phyloP scores from a whole-genome alignment of 2,797 vertebrate genomes.

The Microctenopoma steveboyesi region DNA sequence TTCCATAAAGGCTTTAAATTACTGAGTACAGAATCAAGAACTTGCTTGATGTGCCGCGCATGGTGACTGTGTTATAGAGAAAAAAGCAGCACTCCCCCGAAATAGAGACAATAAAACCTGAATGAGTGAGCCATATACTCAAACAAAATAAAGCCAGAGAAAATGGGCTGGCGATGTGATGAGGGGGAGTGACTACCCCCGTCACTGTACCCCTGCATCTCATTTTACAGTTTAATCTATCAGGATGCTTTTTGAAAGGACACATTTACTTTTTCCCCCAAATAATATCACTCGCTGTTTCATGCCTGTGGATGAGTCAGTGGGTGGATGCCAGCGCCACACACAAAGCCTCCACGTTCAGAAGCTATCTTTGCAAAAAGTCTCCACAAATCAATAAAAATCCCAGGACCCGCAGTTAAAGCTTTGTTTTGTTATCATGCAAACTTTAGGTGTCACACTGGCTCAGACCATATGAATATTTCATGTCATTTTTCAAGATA shows the following conservation, averaged over 20 bases:
- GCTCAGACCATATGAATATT: constrained; percentile 69
- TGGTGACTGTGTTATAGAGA: constrained; percentile 92
- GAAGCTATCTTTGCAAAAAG: constrained; percentile 31
- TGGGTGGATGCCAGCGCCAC: constrained; percentile 56
- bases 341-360: constrained; percentile 63
- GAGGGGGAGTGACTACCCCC: constrained; percentile 45
- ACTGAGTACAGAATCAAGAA: constrained; percentile 98
- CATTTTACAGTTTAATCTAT: constrained; percentile 75
- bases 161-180: constrained; percentile 75
- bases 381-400: constrained; percentile 44
- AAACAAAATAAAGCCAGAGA: constrained; percentile 94
- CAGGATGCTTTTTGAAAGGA: constrained; percentile 68
- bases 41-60: constrained; percentile 94
- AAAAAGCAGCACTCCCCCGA: constrained; percentile 87
- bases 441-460: constrained; percentile 57
- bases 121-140: constrained; percentile 96
- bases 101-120: constrained; percentile 99
- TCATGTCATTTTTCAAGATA: constrained; percentile 61
- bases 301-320: constrained; percentile 44
- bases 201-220: constrained; percentile 63
- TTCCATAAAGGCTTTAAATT: constrained; percentile 99
- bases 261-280: constrained; percentile 24
- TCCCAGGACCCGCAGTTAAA: constrained; percentile 26
- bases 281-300: constrained; percentile 40
- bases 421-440: constrained; percentile 58